A percentile compares a stretch with the other conserved stretches of the same genome.
phyloP scores from a whole-genome alignment of 2,797 vertebrate genomes.

The Macroramphosus scolopax region DNA sequence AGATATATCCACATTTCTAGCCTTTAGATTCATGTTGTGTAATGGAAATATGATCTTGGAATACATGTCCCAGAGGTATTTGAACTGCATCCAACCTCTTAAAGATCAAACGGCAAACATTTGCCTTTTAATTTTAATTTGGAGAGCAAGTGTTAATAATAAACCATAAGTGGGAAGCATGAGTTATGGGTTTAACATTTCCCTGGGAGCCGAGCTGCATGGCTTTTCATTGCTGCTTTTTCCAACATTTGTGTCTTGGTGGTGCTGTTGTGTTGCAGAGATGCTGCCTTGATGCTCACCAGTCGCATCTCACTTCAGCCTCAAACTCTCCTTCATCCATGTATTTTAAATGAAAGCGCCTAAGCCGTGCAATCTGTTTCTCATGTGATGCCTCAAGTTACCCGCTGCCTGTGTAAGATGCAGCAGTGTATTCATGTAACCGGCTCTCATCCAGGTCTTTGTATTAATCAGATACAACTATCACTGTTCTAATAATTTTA shows the following conservation, averaged over 20 bases:
- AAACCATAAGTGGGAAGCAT: conserved; percentile 69
- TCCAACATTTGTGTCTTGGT: conserved; percentile 54
- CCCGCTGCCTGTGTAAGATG: conserved; percentile 38
- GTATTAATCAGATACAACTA: conserved; percentile 10
- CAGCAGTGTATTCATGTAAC: conserved; percentile 46
- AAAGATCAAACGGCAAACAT: conserved; percentile 73
- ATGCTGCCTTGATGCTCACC: not conserved
- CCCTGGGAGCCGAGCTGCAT: conserved; percentile 46
- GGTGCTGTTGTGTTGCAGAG: conserved; percentile 64
- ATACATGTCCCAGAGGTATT: conserved; percentile 45
- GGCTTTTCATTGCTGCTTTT: conserved; percentile 29
- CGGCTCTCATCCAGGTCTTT: conserved; percentile 3
- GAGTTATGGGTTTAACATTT: conserved; percentile 76
- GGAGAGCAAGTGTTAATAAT: conserved; percentile 70
- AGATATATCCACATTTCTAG: conserved; percentile 2
- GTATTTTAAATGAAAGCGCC: conserved; percentile 55
- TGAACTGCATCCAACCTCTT: conserved; percentile 55
- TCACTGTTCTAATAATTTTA: conserved; percentile 6
- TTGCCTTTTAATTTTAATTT: conserved; percentile 69
- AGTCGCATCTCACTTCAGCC: conserved; percentile 37
- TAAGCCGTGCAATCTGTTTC: conserved; percentile 58
- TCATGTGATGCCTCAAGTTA: conserved; percentile 54
- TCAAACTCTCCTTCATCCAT: conserved; percentile 56
- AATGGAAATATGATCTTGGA: conserved; percentile 35
- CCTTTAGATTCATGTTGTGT: conserved; percentile 27